These are phyloP conservation scores for Ptilodon capucinus DNA, from an alignment of 2,888 invertebrate genomes.

Conservation along the genomic window DNA sequence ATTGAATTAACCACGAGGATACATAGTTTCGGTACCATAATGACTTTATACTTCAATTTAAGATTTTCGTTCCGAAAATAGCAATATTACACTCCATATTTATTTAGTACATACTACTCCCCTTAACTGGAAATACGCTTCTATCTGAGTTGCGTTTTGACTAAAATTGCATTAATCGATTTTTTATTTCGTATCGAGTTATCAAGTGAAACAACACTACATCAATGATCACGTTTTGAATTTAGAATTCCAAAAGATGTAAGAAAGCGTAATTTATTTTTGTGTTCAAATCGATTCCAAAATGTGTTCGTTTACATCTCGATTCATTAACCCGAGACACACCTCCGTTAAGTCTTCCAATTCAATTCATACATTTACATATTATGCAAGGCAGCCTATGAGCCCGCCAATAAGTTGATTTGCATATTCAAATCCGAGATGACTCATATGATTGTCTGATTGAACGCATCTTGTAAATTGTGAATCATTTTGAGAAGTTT, in stretches of 20 bases:
- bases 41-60: too few relatives aligned
- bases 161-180: too few relatives aligned
- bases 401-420: slow-evolving; percentile 29
- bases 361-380: slow-evolving; percentile 27
- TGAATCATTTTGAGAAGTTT: slow-evolving; percentile 29
- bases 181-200: too few relatives aligned
- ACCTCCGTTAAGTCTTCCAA: slow-evolving; percentile 21
- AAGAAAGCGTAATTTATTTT: neutral
- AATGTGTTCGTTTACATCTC: slow-evolving; percentile 1
- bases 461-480: slow-evolving; percentile 35
- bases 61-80: too few relatives aligned
- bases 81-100: too few relatives aligned
- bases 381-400: slow-evolving; percentile 28
- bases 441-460: slow-evolving; percentile 34
- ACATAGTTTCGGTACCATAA: neutral
- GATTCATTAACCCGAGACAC: slow-evolving; percentile 24
- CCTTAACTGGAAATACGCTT: too few relatives aligned
- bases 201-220: too few relatives aligned
- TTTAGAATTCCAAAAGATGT: too few relatives aligned
- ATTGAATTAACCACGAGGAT: neutral
- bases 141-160: too few relatives aligned
- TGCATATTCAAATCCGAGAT: slow-evolving; percentile 40
- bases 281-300: neutral
- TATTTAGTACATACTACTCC: too few relatives aligned
- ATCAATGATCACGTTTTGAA: too few relatives aligned